Evolutionary conservation across 2,113 vertebrate genomes (phyloP).

Genomic region (Dicentrarchus labrax): DNA sequence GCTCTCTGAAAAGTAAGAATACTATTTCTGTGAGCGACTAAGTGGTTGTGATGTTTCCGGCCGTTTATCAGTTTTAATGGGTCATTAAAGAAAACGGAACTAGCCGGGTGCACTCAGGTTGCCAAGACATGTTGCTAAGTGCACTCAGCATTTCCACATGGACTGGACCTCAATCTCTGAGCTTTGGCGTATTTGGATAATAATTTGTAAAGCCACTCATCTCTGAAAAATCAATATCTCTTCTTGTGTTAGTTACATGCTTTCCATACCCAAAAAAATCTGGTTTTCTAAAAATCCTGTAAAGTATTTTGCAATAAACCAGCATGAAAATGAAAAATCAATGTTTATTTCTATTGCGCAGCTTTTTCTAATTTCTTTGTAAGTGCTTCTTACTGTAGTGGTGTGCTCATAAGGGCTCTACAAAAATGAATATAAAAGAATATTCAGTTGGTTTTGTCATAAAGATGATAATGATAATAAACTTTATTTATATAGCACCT

Average conservation of each 20-base stretch:
- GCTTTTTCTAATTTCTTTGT: background rate
- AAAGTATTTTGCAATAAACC: background rate
- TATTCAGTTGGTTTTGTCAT: too few relatives aligned
- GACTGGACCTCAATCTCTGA: slow-evolving; percentile 11
- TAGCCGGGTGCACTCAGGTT: slow-evolving; percentile 32
- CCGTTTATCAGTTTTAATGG: slow-evolving; percentile 63
- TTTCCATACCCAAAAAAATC: background rate
- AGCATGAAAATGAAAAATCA: background rate
- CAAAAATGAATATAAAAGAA: too few relatives aligned
- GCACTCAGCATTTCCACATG: slow-evolving; percentile 49
- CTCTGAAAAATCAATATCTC: slow-evolving; percentile 25
- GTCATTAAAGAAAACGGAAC: slow-evolving; percentile 33
- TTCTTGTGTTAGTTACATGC: slow-evolving; percentile 5
- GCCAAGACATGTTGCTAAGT: slow-evolving; percentile 51
- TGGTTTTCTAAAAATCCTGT: background rate
- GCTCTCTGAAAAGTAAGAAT: slow-evolving; percentile 47
- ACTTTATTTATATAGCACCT: too few relatives aligned
- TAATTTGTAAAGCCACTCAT: slow-evolving; percentile 31
- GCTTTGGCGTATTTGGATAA: slow-evolving; percentile 24
- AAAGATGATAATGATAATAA: too few relatives aligned
- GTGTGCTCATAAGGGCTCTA: too few relatives aligned
- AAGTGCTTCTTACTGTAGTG: too few relatives aligned
- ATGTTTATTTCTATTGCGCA: background rate
- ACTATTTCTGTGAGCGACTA: slow-evolving; percentile 28
- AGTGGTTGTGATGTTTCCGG: slow-evolving; percentile 63